Percentiles rank a stretch among this genome's conserved stretches.
phyloP scores from a whole-genome alignment of 1,140 invertebrate species.

The Drosophila sulfurigaster region DNA sequence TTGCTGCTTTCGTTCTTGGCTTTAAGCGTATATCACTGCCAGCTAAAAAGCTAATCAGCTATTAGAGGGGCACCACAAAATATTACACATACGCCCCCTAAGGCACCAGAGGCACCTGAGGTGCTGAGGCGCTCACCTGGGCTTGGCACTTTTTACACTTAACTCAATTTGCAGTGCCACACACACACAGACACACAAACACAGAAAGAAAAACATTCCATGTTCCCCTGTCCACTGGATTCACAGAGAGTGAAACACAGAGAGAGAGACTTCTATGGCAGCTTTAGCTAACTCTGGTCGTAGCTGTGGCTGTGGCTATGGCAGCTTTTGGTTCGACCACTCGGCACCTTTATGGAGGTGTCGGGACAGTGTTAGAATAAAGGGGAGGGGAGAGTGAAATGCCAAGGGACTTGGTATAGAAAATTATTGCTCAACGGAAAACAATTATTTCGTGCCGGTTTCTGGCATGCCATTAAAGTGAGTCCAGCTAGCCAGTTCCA shows the following conservation, averaged over 20 bases:
- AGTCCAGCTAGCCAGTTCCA: conserved; percentile 13
- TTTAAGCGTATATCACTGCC: conserved; percentile 39
- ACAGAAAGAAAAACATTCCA: too few relatives aligned
- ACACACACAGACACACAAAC: conserved; percentile 10
- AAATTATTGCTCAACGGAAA: conserved; percentile 81
- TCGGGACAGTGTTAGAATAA: background rate
- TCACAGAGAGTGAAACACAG: too few relatives aligned
- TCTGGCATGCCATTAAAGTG: conserved; percentile 61
- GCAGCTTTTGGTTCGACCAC: conserved; percentile 20
- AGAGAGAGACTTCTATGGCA: too few relatives aligned
- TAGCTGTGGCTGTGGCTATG: background rate
- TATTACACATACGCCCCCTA: conserved; percentile 52
- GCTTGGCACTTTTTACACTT: conserved; percentile 59
- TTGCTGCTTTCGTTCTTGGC: background rate
- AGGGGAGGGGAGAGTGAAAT: conserved; percentile 18
- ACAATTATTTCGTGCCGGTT: conserved; percentile 75
- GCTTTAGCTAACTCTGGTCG: background rate
- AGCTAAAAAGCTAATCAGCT: conserved; percentile 56
- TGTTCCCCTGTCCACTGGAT: background rate
- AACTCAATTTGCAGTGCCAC: conserved; percentile 65
- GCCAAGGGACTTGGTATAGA: conserved; percentile 63
- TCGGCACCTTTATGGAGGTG: conserved; percentile 40
- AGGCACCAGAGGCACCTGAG: background rate
- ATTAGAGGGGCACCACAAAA: conserved; percentile 52
- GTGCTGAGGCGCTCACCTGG: conserved; percentile 8